A percentile compares a stretch with the other conserved stretches of the same genome.
phyloP scores from a whole-genome alignment of 2,888 invertebrate genomes.

The Troides helena region DNA sequence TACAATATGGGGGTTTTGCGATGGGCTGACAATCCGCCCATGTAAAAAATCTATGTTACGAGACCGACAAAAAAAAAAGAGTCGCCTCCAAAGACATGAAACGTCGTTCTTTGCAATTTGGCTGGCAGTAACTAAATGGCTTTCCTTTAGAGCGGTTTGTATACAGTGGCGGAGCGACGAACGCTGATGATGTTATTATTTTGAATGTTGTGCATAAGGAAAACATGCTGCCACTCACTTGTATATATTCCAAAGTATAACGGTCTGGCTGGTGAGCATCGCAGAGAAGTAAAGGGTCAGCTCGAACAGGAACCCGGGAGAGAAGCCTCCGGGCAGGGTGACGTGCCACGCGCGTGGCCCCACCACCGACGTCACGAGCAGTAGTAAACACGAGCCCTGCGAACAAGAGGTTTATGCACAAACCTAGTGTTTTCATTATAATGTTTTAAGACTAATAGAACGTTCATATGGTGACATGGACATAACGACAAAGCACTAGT shows the following conservation, averaged over 20 bases:
- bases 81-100: no score
- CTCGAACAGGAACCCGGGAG: conserved; percentile 91
- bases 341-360: conserved; percentile 93
- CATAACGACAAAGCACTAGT: no score
- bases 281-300: conserved; percentile 91
- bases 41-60: no score
- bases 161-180: no score
- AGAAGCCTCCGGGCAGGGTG: conserved; percentile 84
- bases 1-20: no score
- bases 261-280: conserved; percentile 91
- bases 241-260: conserved; percentile 95
- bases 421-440: neutral
- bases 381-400: conserved; percentile 79
- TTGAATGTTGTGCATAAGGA: neutral
- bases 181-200: neutral
- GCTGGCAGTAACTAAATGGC: no score
- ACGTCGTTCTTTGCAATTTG: no score
- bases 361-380: conserved; percentile 80
- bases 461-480: neutral
- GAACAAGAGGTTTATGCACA: neutral
- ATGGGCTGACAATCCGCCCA: no score
- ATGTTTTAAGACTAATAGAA: neutral
- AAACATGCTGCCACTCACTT: conserved; percentile 59
- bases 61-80: no score
- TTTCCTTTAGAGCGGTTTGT: no score